Conservation (phyloP, 2,113 vertebrate species). For the Platysteira castanea region DNA sequence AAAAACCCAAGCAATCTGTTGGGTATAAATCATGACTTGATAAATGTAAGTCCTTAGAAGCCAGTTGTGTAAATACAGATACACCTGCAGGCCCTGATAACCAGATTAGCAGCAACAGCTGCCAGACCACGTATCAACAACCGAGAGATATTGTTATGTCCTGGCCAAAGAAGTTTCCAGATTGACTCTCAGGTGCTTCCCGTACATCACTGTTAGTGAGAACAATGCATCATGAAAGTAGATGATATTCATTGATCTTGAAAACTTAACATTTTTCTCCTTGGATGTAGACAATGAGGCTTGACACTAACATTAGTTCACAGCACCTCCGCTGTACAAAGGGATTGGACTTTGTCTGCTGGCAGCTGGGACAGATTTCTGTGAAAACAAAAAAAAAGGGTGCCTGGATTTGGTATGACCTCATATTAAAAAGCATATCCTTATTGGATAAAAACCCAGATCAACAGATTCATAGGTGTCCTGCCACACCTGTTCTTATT, state of each 20-base stretch:
- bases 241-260: constrained; percentile 34
- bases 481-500: neutral
- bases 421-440: neutral
- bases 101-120: constrained; percentile 63
- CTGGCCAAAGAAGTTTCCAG: constrained; percentile 57
- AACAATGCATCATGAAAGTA: constrained; percentile 53
- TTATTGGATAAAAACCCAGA: neutral
- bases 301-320: neutral
- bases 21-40: constrained; percentile 55
- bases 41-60: constrained; percentile 63
- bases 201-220: constrained; percentile 31
- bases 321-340: neutral
- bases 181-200: constrained; percentile 62
- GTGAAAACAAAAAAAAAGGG: neutral
- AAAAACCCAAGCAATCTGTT: constrained; percentile 4
- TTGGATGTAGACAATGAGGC: neutral
- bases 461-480: neutral
- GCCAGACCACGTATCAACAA: constrained; percentile 59
- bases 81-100: constrained; percentile 67
- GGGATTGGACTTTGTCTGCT: neutral
- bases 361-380: neutral
- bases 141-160: constrained; percentile 42
- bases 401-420: constrained; percentile 16
- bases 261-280: constrained; percentile 21
- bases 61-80: constrained; percentile 64